Base-by-base conservation (phyloP, 2,113 vertebrate genomes). In the Peromyscus maniculatus region DNA sequence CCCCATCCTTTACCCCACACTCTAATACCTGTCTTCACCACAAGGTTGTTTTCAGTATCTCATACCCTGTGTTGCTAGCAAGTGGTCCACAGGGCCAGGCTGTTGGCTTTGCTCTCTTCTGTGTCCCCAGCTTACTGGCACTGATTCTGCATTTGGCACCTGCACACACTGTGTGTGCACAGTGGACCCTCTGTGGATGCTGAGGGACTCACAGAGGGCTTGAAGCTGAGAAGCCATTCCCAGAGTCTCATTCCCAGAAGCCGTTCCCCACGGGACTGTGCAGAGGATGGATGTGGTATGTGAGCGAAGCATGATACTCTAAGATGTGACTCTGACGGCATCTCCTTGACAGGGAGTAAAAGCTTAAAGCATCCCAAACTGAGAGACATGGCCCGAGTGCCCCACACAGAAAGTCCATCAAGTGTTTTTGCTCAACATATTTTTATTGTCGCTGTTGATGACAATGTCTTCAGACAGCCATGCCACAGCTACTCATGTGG, bases 21-120 rank as follows among this genome's bases (percentile, higher is more conserved):
- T 64, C 36, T 39, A 21, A 46, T 1, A 31, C 31, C 57, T 6
- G 49, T 11, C 22, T 0, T 19, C 22, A 1, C 1, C 2, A 2
- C 1, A 7, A 13, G 19, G 7, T 16, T 64, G 12, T 33, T 86
- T 67, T 2, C 24, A 0, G 17, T 26, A 31, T 78, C 43, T 64
- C 67, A 16, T 33, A 31, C 78, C 49, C 49, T 4, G 39, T 31
- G 6, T n/a, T 0, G 3, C 9, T 5, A 4, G 52, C 36, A 21
- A 15, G 87, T 16, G 52, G 5, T 8, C 26, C 36, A 31, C 0
- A 9, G 64, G 39, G n/a, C 21, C 72, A 11, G 39, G 31, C 43
- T 5, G 43, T n/a, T 22, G 17, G 62, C 46, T 13, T 43, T 71
- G 39, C 7, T 33, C 43, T 21, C 36, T 2, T 22, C 6, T 2